Evolutionary conservation across 1,140 invertebrate genomes (phyloP).

Genomic region (Drosophila pachea): DNA sequence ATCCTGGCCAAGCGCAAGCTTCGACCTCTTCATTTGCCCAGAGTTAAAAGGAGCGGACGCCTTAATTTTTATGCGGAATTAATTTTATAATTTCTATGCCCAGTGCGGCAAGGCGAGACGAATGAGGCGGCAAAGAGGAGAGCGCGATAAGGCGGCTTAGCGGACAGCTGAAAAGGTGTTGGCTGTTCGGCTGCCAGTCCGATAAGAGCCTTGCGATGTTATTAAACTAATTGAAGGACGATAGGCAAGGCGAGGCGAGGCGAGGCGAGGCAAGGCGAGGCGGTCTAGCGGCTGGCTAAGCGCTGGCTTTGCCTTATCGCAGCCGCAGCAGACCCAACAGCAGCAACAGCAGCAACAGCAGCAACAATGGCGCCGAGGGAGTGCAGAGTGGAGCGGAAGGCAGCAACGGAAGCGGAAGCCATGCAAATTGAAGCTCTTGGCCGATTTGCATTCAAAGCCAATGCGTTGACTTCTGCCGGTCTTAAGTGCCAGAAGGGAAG

Average conservation of each 20-base stretch:
- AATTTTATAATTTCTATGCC: conserved; percentile 10
- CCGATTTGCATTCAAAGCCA: conserved; percentile 70
- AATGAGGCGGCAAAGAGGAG: conserved; percentile 2
- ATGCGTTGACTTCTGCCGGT: conserved; percentile 71
- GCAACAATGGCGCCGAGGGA: conserved; percentile 1
- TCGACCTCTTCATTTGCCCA: not conserved
- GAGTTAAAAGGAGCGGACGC: not conserved
- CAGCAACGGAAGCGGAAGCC: conserved; percentile 34
- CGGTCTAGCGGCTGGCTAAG: conserved; percentile 15
- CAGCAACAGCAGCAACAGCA: conserved; percentile 22
- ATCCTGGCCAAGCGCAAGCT: no score
- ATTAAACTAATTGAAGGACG: conserved; percentile 76
- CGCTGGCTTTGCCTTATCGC: conserved; percentile 63
- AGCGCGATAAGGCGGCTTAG: conserved; percentile 17
- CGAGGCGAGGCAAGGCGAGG: conserved; percentile 15
- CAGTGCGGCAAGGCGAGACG: not conserved
- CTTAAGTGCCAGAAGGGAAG: conserved; percentile 18
- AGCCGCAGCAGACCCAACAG: conserved; percentile 37
- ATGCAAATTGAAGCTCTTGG: conserved; percentile 63
- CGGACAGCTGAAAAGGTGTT: conserved; percentile 17
- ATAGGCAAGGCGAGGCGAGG: conserved; percentile 44
- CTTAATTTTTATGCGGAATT: conserved; percentile 10
- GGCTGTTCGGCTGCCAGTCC: conserved; percentile 20
- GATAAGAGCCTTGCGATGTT: conserved; percentile 59
- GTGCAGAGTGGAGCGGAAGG: not conserved